Conservation (phyloP, 2,113 vertebrate species). For the Mustela nigripes region DNA sequence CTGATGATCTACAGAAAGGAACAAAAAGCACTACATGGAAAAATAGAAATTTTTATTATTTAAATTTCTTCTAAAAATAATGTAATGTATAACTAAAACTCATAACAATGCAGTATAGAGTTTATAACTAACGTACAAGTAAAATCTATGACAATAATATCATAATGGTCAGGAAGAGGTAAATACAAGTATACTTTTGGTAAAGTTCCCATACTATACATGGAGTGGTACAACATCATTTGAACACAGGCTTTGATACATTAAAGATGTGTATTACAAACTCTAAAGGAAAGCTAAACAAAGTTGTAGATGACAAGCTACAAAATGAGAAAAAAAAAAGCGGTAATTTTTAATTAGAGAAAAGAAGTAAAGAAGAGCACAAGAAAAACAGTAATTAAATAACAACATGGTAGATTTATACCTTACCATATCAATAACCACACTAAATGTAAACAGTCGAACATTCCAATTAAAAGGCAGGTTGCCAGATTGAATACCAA, state of each 20-base stretch:
- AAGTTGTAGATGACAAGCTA: not conserved
- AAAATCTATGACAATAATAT: not conserved
- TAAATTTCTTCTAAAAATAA: constrained; percentile 4
- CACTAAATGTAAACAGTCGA: not conserved
- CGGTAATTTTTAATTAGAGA: not conserved
- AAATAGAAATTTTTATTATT: not conserved
- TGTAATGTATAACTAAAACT: not conserved
- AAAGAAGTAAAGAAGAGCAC: not conserved
- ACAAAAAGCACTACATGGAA: not conserved
- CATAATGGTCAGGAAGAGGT: not conserved
- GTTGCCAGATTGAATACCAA: not conserved
- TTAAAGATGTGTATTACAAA: not conserved
- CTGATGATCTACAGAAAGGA: not conserved
- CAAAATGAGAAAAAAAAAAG: not conserved
- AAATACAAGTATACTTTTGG: not conserved
- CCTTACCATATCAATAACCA: not conserved
- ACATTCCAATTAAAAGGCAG: not conserved
- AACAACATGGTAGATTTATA: not conserved
- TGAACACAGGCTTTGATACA: not conserved
- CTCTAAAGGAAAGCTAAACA: not conserved
- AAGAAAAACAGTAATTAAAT: not conserved
- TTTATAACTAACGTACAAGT: not conserved
- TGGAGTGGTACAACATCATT: not conserved
- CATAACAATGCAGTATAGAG: not conserved
- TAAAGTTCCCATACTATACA: not conserved